phyloP scores from a whole-genome alignment of 2,888 invertebrate species.

The Coelopa pilipes region DNA sequence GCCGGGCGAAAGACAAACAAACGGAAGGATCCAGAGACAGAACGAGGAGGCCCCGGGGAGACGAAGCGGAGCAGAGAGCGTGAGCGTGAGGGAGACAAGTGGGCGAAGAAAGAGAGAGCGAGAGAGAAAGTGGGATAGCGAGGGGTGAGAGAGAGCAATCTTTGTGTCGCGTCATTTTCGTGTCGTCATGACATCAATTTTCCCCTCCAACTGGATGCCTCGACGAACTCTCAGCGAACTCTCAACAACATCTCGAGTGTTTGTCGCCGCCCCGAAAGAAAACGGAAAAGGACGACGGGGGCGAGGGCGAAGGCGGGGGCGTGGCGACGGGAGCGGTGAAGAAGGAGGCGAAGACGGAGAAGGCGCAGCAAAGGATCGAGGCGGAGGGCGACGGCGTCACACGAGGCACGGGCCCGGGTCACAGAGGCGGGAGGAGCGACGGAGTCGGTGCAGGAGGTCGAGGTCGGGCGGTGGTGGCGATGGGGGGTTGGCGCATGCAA shows the following conservation, averaged over 20 bases:
- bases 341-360: too few species aligned
- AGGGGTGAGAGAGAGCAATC: slow-evolving; percentile 13
- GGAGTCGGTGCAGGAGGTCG: too few species aligned
- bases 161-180: slow-evolving; percentile 29
- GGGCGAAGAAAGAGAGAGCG: not conserved
- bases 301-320: too few species aligned
- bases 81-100: too few species aligned
- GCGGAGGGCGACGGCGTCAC: too few species aligned
- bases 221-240: not conserved
- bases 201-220: not conserved
- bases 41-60: not conserved
- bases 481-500: slow-evolving; percentile 18
- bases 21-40: not conserved
- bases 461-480: too few species aligned
- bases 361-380: not conserved
- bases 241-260: slow-evolving; percentile 5
- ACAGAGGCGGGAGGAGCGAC: too few species aligned
- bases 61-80: not conserved
- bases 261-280: too few species aligned
- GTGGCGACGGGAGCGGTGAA: not conserved
- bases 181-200: slow-evolving; percentile 30
- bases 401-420: too few species aligned
- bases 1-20: not conserved
- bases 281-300: too few species aligned
- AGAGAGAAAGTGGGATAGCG: slow-evolving; percentile 8